Conservation (phyloP, 2,888 invertebrate genomes). For the Kryphioiulus occultus region DNA sequence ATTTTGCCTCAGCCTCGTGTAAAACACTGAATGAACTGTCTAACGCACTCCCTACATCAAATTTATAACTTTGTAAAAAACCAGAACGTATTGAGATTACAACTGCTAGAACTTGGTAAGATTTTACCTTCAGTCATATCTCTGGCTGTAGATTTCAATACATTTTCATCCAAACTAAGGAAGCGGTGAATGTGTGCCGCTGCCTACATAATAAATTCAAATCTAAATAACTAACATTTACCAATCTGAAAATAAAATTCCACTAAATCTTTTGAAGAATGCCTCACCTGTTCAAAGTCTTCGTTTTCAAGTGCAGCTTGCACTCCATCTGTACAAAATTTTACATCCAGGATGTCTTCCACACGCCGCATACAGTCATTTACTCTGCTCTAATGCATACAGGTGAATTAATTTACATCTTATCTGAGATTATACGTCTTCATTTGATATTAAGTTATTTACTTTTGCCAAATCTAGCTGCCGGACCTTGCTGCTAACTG, state of each 20-base stretch:
- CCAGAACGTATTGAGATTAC: not conserved
- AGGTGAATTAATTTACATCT: not conserved
- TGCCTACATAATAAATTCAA: slow-evolving; percentile 65
- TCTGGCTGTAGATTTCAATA: slow-evolving; percentile 77
- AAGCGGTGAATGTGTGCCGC: slow-evolving; percentile 95
- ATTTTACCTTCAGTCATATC: slow-evolving; percentile 72
- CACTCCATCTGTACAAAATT: slow-evolving; percentile 97
- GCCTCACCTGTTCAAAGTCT: slow-evolving; percentile 82
- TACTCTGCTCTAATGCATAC: slow-evolving; percentile 76
- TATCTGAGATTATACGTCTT: too few species aligned
- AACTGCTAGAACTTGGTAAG: not conserved
- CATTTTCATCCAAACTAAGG: slow-evolving; percentile 87
- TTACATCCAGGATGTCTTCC: slow-evolving; percentile 92
- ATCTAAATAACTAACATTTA: not conserved
- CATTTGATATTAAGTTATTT: slow-evolving; percentile 55
- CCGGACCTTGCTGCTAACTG: slow-evolving; percentile 94
- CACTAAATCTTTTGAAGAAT: not conserved
- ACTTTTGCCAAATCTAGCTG: slow-evolving; percentile 91
- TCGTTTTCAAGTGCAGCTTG: slow-evolving; percentile 91
- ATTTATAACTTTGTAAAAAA: not conserved
- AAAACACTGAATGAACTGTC: slow-evolving; percentile 75
- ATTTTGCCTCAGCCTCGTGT: slow-evolving; percentile 77
- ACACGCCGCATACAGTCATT: slow-evolving; percentile 94
- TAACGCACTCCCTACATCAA: slow-evolving; percentile 69
- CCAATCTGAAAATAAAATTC: not conserved